Evolutionary conservation across 2,888 invertebrate species (phyloP), one percentile per base, ranked within the genome.

Genomic region (Trichogramma dendrolimi): DNA sequence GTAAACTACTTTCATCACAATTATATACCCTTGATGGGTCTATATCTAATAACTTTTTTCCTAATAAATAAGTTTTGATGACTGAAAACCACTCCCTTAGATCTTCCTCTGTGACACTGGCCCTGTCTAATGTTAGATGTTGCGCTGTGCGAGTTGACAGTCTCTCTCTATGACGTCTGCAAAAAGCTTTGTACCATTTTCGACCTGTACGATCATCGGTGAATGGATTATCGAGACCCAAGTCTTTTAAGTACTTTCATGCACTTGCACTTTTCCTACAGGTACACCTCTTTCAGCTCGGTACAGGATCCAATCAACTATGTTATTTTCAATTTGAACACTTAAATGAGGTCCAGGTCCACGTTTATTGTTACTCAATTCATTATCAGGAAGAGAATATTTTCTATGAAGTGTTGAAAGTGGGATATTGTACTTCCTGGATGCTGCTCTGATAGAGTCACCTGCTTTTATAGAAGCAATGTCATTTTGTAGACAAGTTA

Each of bases 21-120:
- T 70, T 70, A 46, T 62, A 71, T 11, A 71, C 47, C 44, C 69
- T 46, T 41, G 46, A 46, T 38, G 70, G 66, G 56, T 68, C 65
- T 10, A 52, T 59, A 44, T 44, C 10, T 10, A 44, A 44, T 44
- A 44, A 44, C 6, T 44, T 10, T 44, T 44, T 44, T 44, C 10
- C 44, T 44, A 44, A 7, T 10, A 44, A 44, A 44, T 44, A 44
- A 7, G 6, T 44, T 44, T 44, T 44, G n/a, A n/a, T n/a, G n/a
- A n/a, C n/a, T n/a, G n/a, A n/a, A n/a, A n/a, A n/a, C n/a, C n/a
- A n/a, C n/a, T 44, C 6, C 10, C 46, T 27, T 8, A 59, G 43
- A 54, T 52, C 46, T 8, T 42, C 53, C 53, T 59, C 59, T 11
- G 8, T 40, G 4, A 58, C 58, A 14, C 39, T 11, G 11, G 58